phyloP scores from a whole-genome alignment of 2,797 vertebrate species.

The Tenualosa thibaudeaui region DNA sequence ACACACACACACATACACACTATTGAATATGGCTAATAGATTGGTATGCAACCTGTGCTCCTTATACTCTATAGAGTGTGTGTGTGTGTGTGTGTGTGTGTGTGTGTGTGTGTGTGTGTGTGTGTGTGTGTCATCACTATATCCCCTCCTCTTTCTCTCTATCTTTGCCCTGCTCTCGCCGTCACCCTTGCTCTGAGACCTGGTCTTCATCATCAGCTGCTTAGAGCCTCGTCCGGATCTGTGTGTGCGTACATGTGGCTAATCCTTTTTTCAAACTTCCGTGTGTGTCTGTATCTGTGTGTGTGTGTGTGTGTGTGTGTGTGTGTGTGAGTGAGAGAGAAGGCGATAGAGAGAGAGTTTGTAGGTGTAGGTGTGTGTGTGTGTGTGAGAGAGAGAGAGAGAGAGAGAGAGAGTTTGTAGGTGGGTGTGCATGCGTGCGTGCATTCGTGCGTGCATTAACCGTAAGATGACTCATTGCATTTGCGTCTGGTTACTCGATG shows the following conservation, averaged over 20 bases:
- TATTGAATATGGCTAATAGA: too few relatives aligned
- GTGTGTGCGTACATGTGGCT: background rate
- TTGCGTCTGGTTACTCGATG: background rate
- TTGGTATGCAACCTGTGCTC: too few relatives aligned
- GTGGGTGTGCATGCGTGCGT: background rate
- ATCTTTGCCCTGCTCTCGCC: background rate
- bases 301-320: background rate
- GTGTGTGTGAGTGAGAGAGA: background rate
- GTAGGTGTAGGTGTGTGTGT: too few relatives aligned
- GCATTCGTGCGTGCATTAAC: background rate
- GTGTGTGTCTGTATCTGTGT: background rate
- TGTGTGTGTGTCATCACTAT: background rate
- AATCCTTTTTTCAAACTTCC: background rate
- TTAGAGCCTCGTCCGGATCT: background rate
- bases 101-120: background rate
- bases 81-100: background rate
- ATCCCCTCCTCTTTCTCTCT: background rate
- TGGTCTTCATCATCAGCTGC: background rate
- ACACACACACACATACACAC: background rate
- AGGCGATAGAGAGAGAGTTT: too few relatives aligned
- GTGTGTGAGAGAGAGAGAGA: too few relatives aligned
- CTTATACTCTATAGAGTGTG: background rate
- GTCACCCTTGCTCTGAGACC: background rate
- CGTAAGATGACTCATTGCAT: background rate
- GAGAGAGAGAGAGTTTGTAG: too few relatives aligned